These are phyloP conservation scores for Brachyistius frenatus DNA, from an alignment of 2,113 vertebrate species.

Conservation along the genomic window DNA sequence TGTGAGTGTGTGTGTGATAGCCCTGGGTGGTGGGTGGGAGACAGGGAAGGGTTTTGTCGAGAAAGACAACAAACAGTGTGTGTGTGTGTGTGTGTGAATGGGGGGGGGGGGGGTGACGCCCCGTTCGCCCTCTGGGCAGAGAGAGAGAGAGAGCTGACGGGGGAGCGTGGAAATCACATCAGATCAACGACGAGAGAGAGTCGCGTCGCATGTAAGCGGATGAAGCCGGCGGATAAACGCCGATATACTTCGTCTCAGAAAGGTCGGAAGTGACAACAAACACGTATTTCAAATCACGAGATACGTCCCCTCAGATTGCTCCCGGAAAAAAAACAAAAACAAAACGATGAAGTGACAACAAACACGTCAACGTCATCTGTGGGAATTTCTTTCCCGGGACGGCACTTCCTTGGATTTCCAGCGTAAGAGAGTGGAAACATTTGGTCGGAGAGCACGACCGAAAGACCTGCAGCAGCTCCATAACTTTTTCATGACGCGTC, in stretches of 20 bases:
- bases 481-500: too few relatives aligned
- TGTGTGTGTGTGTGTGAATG: too few relatives aligned
- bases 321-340: too few relatives aligned
- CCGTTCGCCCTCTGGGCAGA: conserved; percentile 56
- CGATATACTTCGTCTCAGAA: neutral
- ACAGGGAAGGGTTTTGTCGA: conserved; percentile 36
- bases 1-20: neutral
- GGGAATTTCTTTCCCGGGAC: too few relatives aligned
- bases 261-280: too few relatives aligned
- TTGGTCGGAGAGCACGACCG: too few relatives aligned
- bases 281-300: conserved; percentile 19
- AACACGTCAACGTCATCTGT: too few relatives aligned
- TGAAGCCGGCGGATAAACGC: neutral
- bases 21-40: conserved; percentile 46
- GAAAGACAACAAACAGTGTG: conserved; percentile 37
- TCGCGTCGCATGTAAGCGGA: conserved; percentile 47
- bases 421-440: too few relatives aligned
- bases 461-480: too few relatives aligned
- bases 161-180: conserved; percentile 78
- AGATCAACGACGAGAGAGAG: conserved; percentile 77
- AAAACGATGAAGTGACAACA: too few relatives aligned
- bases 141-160: conserved; percentile 61
- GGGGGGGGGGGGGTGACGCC: conserved; percentile 56
- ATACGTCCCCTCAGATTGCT: too few relatives aligned
- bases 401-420: too few relatives aligned